Base-by-base conservation (phyloP, 2,888 invertebrate species). In the Yponomeuta cagnagella region DNA sequence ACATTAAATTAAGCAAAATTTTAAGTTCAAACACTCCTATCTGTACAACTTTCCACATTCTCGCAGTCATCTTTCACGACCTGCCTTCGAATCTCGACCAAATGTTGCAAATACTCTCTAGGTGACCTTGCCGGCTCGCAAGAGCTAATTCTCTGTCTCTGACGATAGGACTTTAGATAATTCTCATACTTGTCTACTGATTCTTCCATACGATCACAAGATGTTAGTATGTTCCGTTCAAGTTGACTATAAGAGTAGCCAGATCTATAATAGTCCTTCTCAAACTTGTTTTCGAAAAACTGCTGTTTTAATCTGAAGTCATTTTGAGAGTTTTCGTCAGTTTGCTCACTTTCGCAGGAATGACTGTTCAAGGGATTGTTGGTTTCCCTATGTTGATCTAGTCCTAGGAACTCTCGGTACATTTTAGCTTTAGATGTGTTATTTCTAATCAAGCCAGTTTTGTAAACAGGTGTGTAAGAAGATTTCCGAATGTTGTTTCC, bases 21-120 rank as follows among this genome's bases (percentile, higher is more conserved):
- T 43, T 8, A 48, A n/a, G 2, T 68, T 68, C 48, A 43, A 48
- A 43, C 48, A 68, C 23, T 52, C 71, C 78, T 79, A 58, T 85
- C 82, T 15, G 81, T 80, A 43, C 79, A 70, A 15, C 37, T 63
- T 23, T 68, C 58, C 10, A 10, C 15, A 71, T 73, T 87, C 66
- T 93, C 91, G 74, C 88, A 87, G 68, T 93, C 89, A n/a, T 85
- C 86, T 78, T 90, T 90, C 0, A 94, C 88, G 30, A 93, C 88
- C 75, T 94, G 91, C 76, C 89, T 88, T 75, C 94, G 85, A 81
- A 94, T 83, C 71, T 89, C 85, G 12, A 94, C 93, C 73, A 94
- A 86, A 80, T 94, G 93, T 75, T 90, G 92, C 72, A 94, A 80
- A 83, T 93, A 94, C 73, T 93, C 92, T 71, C 93, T 94, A 1